Base-by-base conservation (phyloP, 2,113 vertebrate species). In the mouse (Mus musculus) region DNA sequence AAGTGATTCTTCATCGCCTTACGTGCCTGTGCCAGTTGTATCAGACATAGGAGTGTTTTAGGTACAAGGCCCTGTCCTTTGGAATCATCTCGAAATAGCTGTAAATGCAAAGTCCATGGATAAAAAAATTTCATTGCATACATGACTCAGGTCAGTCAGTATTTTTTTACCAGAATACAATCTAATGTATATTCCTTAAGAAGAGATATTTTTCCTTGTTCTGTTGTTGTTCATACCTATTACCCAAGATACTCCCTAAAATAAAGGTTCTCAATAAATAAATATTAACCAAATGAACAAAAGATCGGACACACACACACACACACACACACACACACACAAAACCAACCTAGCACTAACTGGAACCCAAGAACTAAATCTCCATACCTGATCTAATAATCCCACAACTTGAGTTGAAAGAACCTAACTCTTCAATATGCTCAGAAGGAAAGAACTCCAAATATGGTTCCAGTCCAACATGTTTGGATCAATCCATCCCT, bases 391-490 rank as follows among this genome's bases (percentile, higher is more conserved):
- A 11, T 39, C 94, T 89, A 75, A 80, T 94, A 93, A 65, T 72
- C 14, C 5, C n/a, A 91, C 39, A 39, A 89, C 36, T 71, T n/a
- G 30, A 49, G 39, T 85, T 56, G 49, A 85, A 86, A 89, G 39
- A 89, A 91, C 5, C 65, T 5, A 24, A 33, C 17, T 87, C 81
- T 93, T 91, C 28, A 72, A 28, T 78, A 46, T 65, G 24, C 36
- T 84, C 69, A 77, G 36, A 91, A 93, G 14, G 28, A 76, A 92
- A 85, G 24, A 90, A 73, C 54, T 73, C 24, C 86, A 96, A 65
- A 56, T 67, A 67, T 52, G 7, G 89, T 59, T 84, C 33, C 42
- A 71, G 42, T 39, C 10, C 16, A 59, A 72, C 4, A 30, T 5
- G 13, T 28, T 59, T 89, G 30, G 22, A 93, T 17, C 49, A 65